phyloP scores from a whole-genome alignment of 1,140 invertebrate species.

The Hylaeus volcanicus region DNA sequence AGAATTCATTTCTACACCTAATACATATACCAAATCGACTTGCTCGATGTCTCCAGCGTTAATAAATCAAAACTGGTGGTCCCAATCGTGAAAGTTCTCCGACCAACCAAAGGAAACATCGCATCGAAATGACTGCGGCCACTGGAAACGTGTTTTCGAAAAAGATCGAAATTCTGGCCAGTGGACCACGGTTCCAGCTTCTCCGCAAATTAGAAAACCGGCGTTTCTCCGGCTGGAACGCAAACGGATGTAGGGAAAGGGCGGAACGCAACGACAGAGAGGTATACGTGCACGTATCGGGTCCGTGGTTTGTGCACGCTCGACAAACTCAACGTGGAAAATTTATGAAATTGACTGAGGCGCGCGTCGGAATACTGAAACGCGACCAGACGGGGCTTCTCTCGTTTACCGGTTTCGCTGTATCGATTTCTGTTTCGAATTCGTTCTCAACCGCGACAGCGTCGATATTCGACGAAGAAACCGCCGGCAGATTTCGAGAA shows the following conservation, averaged over 20 bases:
- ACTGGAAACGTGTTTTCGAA: constrained; percentile 13
- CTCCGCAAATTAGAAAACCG: constrained; percentile 44
- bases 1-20: no score
- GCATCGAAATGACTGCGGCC: constrained; percentile 30
- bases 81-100: no score
- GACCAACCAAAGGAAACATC: constrained; percentile 20
- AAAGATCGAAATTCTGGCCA: constrained; percentile 31
- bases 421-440: constrained; percentile 40
- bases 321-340: constrained; percentile 28
- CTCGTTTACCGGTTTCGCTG: constrained; percentile 14
- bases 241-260: background rate
- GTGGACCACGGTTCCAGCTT: background rate
- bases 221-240: background rate
- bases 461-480: no score
- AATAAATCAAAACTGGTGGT: no score
- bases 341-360: constrained; percentile 40
- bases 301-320: constrained; percentile 28
- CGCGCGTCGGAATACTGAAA: constrained; percentile 24
- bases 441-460: constrained; percentile 17
- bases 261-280: background rate
- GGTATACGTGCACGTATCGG: background rate
- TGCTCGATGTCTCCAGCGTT: no score
- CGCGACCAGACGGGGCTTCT: constrained; percentile 6
- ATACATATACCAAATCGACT: no score
- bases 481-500: background rate